Conservation (phyloP, 2,113 vertebrate genomes). For the Halichoerus grypus region DNA sequence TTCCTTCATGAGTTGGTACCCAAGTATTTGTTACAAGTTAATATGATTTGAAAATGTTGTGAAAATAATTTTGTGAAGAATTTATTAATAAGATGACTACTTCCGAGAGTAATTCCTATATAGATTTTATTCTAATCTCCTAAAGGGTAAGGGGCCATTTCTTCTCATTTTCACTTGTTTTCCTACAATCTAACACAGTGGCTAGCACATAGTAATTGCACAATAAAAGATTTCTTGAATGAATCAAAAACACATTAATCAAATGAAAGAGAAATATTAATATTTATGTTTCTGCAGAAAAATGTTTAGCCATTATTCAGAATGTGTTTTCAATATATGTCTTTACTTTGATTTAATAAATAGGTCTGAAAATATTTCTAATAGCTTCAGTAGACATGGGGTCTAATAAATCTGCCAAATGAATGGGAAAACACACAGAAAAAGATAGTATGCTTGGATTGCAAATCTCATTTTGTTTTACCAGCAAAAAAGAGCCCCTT, state of each 20-base stretch:
- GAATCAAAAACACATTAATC: neutral
- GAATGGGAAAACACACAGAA: neutral
- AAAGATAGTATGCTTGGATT: neutral
- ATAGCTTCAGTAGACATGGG: neutral
- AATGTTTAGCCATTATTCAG: neutral
- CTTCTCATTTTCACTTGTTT: neutral
- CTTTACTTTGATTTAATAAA: neutral
- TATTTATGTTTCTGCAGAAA: neutral
- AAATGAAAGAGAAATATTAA: neutral
- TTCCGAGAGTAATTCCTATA: neutral
- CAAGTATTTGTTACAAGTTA: neutral
- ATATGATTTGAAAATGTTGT: neutral
- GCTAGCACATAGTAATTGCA: neutral
- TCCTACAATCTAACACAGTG: neutral
- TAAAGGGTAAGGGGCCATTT: neutral
- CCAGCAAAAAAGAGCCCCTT: neutral
- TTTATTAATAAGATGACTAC: slow-evolving; percentile 6
- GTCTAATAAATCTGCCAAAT: neutral
- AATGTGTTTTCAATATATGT: neutral
- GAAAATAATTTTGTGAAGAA: neutral
- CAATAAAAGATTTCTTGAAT: neutral
- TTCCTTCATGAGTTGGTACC: neutral
- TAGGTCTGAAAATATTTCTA: neutral
- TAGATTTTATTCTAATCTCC: neutral
- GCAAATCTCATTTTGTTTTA: neutral